Evolutionary conservation across 2,888 invertebrate genomes (phyloP).

Genomic region (Cosmopolites sordidus): DNA sequence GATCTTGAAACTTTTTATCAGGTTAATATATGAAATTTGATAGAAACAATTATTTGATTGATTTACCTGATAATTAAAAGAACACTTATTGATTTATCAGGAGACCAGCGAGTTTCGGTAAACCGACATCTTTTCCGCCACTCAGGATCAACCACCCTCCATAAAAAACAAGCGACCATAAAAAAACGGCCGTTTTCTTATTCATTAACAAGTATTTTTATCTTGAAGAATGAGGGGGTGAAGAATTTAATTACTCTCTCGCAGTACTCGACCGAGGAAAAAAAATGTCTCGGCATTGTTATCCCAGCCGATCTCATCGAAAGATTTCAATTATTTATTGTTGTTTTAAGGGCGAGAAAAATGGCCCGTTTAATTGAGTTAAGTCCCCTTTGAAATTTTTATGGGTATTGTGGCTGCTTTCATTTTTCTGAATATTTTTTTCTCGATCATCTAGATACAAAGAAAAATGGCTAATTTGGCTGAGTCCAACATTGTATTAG

Average conservation of each 20-base stretch:
- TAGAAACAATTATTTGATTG: too few species aligned
- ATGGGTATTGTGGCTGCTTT: background rate
- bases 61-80: too few species aligned
- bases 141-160: too few species aligned
- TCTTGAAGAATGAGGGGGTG: conserved; percentile 15
- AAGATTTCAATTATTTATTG: conserved; percentile 28
- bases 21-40: too few species aligned
- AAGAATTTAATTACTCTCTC: conserved; percentile 24
- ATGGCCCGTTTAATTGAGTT: conserved; percentile 24
- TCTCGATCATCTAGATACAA: too few species aligned
- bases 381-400: conserved; percentile 6
- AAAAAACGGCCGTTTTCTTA: conserved; percentile 22
- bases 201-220: conserved; percentile 25
- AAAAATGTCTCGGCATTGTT: conserved; percentile 23
- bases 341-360: conserved; percentile 22
- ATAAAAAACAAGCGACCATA: conserved; percentile 23
- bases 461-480: too few species aligned
- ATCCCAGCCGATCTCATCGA: conserved; percentile 22
- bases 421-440: too few species aligned
- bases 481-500: too few species aligned
- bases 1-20: too few species aligned
- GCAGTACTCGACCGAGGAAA: conserved; percentile 2
- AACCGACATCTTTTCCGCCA: too few species aligned
- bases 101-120: too few species aligned
- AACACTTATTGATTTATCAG: too few species aligned